Evolutionary conservation across 2,888 invertebrate species (phyloP), one percentile per base, ranked within the genome.

Genomic region (Cactoblastis cactorum): DNA sequence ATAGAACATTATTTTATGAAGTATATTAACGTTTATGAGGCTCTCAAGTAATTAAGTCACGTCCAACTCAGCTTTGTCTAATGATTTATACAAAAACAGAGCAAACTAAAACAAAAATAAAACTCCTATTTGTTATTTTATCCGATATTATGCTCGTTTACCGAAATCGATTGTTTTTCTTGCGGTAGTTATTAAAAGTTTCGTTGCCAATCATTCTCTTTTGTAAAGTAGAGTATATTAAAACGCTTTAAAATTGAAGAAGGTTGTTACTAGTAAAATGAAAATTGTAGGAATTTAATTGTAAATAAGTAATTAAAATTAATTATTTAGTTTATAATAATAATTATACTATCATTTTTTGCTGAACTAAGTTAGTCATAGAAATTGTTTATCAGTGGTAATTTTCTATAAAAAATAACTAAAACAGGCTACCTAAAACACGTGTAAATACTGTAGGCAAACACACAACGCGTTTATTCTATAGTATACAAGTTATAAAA

Each of bases 141-240:
- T 34, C 19, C 12, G 22, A 46, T 46, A 35, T 46, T 46, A 46
- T 15, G 14, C 34, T 35, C 34, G 46, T 46, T 46, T 49, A 49
- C 32, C 39, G 38, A 32, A 49, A 49, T 49, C 49, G 49, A 49
- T 49, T 49, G 49, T 49, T 49, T 34, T 49, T 41, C 47, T 48
- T 49, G 33, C 34, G 49, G 24, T 37, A 33, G 49, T 49, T 49
- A 49, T 49, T 49, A 49, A 49, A 49, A 41, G 39, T 49, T 39
- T 14, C 12, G 43, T 32, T 43, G 43, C 43, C 43, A 11, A 43
- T 28, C 28, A 24, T 15, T 3, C 32, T 28, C 28, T 1, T 15
- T 43, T 1, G 43, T 14, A 43, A 43, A 49, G 24, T 11, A 28
- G 28, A 28, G 0, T 15, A 14, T 28, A 8, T 15, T 24, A 41